Conservation (phyloP, 2,113 vertebrate genomes). For the Agapornis roseicollis region DNA sequence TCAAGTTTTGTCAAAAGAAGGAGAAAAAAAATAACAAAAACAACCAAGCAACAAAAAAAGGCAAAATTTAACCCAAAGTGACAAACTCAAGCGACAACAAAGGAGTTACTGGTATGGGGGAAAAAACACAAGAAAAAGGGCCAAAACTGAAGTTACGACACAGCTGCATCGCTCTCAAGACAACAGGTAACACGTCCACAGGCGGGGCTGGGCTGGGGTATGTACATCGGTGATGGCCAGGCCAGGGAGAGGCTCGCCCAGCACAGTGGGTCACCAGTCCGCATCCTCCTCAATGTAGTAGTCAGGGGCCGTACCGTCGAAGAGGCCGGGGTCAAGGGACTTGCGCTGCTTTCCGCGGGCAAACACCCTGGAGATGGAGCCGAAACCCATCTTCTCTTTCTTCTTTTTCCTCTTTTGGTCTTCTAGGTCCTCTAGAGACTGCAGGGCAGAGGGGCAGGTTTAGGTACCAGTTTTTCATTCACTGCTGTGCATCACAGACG, state of each 20-base stretch:
- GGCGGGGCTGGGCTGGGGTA: constrained; percentile 70
- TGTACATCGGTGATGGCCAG: constrained; percentile 79
- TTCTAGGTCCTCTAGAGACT: constrained; percentile 99
- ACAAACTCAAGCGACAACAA: constrained; percentile 69
- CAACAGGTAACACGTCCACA: constrained; percentile 81
- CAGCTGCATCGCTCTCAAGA: constrained; percentile 75
- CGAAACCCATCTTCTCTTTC: constrained; percentile 89
- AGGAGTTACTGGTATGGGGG: constrained; percentile 43
- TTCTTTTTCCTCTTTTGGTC: constrained; percentile 96
- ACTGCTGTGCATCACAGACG: fast-evolving
- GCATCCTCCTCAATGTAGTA: constrained; percentile 99
- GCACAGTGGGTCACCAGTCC: constrained; percentile 88
- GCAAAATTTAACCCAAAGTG: constrained; percentile 10
- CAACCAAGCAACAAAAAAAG: neutral
- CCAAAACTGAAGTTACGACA: constrained; percentile 77
- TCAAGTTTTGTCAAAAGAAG: constrained; percentile 86
- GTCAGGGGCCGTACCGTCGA: constrained; percentile 95
- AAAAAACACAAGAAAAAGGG: constrained; percentile 44
- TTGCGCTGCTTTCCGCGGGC: constrained; percentile 96
- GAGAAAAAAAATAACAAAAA: neutral
- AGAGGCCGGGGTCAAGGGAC: constrained; percentile 93
- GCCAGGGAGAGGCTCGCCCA: neutral
- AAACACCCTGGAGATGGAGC: constrained; percentile 96
- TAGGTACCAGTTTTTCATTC: fast-evolving
- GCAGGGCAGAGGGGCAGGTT: neutral